These are phyloP conservation scores for Chrysomallon squamiferum DNA, from an alignment of 1,140 invertebrate genomes.

Conservation along the genomic window DNA sequence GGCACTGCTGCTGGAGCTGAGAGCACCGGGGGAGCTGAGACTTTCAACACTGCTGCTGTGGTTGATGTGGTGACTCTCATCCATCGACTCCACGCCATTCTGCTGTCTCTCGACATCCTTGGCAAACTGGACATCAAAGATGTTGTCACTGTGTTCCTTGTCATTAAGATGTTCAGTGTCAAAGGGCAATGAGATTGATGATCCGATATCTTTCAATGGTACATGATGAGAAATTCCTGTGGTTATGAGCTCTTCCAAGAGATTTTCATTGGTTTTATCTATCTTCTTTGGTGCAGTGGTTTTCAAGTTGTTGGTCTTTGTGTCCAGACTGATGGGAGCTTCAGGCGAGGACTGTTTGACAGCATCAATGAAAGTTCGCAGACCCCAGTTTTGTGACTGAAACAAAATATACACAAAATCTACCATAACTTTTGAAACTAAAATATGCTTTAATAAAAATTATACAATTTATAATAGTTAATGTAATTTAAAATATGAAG, in stretches of 20 bases:
- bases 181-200: neutral
- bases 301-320: no score
- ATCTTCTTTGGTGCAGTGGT: neutral
- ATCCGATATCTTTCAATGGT: constrained; percentile 3
- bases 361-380: neutral
- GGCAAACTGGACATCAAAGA: neutral
- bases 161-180: neutral
- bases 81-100: constrained; percentile 3
- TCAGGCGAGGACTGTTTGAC: neutral
- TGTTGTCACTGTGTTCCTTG: no score
- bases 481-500: no score
- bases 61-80: neutral
- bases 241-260: neutral
- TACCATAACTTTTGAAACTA: no score
- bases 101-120: neutral
- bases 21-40: neutral
- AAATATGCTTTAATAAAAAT: no score
- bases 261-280: constrained; percentile 3
- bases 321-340: neutral
- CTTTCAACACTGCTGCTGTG: neutral
- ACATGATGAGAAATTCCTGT: neutral
- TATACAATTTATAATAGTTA: no score
- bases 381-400: neutral
- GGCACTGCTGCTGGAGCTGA: neutral
- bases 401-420: no score